phyloP scores from a whole-genome alignment of 2,113 vertebrate species.

The Ginglymostoma cirratum region DNA sequence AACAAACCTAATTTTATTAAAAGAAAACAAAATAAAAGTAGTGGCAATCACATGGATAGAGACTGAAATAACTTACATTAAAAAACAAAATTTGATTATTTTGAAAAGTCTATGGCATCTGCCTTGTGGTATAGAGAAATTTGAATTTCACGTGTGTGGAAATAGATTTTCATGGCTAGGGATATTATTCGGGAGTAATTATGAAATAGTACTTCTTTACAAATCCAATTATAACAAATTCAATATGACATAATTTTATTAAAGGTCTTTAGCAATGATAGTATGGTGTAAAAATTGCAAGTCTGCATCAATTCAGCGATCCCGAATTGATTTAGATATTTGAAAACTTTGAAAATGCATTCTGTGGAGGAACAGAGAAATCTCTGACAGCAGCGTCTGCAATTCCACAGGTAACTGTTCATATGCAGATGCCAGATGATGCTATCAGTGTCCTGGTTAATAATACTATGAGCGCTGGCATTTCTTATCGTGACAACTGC shows the following conservation, averaged over 20 bases:
- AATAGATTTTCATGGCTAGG: not conserved
- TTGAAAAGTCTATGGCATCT: too few relatives aligned
- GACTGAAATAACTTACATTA: too few relatives aligned
- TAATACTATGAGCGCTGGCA: too few relatives aligned
- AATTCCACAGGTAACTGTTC: not conserved
- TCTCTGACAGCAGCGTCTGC: not conserved
- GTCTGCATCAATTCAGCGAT: not conserved
- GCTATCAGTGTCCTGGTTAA: not conserved
- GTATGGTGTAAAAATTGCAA: not conserved
- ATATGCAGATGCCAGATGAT: not conserved
- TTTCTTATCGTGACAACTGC: too few relatives aligned
- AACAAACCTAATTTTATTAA: too few relatives aligned
- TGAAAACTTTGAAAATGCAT: not conserved
- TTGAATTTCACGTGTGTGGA: too few relatives aligned
- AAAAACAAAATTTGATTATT: too few relatives aligned
- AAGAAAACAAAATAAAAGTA: too few relatives aligned
- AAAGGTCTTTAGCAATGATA: too few relatives aligned
- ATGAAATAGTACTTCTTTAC: not conserved
- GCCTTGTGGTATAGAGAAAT: too few relatives aligned
- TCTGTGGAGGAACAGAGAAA: not conserved
- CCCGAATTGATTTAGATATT: not conserved
- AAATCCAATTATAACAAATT: not conserved
- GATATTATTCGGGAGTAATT: not conserved
- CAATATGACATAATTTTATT: too few relatives aligned
- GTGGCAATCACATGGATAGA: too few relatives aligned